phyloP scores from a whole-genome alignment of 1,140 invertebrate species.

The Penaeus indicus region DNA sequence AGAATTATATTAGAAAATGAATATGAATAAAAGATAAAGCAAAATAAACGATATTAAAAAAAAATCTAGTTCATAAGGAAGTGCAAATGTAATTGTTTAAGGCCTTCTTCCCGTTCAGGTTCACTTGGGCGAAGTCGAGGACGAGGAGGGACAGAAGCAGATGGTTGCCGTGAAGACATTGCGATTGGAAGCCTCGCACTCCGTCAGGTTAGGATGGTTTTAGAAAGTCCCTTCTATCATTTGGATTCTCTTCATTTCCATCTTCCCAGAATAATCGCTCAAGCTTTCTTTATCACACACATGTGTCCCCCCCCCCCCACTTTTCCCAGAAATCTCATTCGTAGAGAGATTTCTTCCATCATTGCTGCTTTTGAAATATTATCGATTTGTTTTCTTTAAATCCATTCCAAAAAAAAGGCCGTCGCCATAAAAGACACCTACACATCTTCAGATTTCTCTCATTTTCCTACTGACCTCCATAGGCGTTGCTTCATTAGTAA shows the following conservation, averaged over 20 bases:
- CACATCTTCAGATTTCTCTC: no score
- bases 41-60: no score
- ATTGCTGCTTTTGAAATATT: no score
- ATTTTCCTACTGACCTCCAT: no score
- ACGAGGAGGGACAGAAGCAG: slow-evolving; percentile 71
- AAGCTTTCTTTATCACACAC: neutral
- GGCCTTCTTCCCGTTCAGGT: slow-evolving; percentile 46
- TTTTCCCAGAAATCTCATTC: no score
- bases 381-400: neutral
- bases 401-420: neutral
- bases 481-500: no score
- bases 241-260: neutral
- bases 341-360: neutral
- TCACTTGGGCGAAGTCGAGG: slow-evolving; percentile 68
- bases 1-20: no score
- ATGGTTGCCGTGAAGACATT: slow-evolving; percentile 85
- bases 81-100: neutral
- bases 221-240: neutral
- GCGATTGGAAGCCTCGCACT: slow-evolving; percentile 74
- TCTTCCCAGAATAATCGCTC: neutral
- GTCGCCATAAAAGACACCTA: no score
- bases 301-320: neutral
- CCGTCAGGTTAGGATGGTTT: slow-evolving; percentile 73
- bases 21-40: no score
- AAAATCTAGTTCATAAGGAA: no score